Base-by-base conservation (phyloP, 1,140 invertebrate species). In the Eulimnadia texana region DNA sequence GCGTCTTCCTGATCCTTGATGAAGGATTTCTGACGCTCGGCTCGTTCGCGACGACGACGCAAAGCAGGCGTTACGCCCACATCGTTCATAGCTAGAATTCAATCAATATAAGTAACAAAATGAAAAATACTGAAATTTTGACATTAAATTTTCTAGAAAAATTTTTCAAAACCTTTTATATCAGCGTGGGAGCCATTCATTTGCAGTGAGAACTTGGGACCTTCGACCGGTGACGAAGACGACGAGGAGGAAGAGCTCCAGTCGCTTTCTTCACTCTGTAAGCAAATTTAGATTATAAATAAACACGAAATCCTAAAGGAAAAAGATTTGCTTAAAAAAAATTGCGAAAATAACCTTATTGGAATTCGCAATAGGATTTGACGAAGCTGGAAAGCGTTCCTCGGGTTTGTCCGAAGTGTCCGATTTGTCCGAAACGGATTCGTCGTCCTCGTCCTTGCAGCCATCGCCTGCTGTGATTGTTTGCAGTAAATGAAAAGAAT, bases 11-110 rank as follows among this genome's bases (percentile, higher is more conserved):
- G 86, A 69, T 90, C 86, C 69, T 82, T 81, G 66, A 88, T 81
- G 70, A 89, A 85, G 67, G 82, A 84, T 63, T 84, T 79, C 70
- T 92, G 88, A 65, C 87, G 77, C 70, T 89, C 84, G 3, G 85
- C 84, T 60, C 87, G 78, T 72, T 88, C 85, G 50, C 85, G 73
- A 58, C 86, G 75, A 61, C 84, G 75, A 66, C 84, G 76, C 60
- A 88, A 72, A 23, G 83, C 85, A 20, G 85, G 85, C 10, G 86
- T 87, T 22, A 88, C 83, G 56, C 84, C 84, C 60, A 80, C 80
- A 67, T 82, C 80, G 56, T 67, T 57, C 11, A 33, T 27, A 20
- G 13, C 55, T 57, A 33, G 51, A 52, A 50, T n/a, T n/a, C n/a
- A n/a, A n/a, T n/a, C n/a, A n/a, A n/a, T n/a, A n/a, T n/a, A n/a